Evolutionary conservation across 2,113 vertebrate genomes (phyloP).

Genomic region (Falco punctatus): DNA sequence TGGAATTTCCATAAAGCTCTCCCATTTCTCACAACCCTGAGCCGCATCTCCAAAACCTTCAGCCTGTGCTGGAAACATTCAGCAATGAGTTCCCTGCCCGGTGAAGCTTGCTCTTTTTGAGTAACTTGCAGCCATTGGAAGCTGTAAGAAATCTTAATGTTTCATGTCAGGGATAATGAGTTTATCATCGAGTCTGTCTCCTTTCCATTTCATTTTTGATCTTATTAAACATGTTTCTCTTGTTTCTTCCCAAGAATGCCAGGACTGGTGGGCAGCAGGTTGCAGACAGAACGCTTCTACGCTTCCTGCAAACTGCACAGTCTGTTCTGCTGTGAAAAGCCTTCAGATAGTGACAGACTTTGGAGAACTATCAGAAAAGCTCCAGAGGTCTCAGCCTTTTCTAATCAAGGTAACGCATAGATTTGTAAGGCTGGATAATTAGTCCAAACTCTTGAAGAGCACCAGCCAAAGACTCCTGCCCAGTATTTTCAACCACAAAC

Average conservation of each 20-base stretch:
- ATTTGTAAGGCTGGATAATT: background rate
- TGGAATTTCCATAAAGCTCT: background rate
- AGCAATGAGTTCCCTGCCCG: background rate
- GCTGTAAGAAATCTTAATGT: background rate
- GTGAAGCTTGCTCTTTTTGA: background rate
- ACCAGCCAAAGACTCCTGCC: background rate
- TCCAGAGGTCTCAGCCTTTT: conserved; percentile 71
- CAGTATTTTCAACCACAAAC: background rate
- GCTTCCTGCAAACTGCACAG: conserved; percentile 71
- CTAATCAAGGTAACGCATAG: conserved; percentile 75
- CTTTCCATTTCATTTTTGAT: background rate
- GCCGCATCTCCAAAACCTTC: background rate
- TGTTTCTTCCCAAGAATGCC: conserved; percentile 64
- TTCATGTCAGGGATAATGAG: background rate
- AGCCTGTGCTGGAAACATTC: background rate
- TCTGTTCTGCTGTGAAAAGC: conserved; percentile 68
- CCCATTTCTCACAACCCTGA: background rate
- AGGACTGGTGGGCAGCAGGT: conserved; percentile 71
- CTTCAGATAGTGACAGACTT: conserved; percentile 61
- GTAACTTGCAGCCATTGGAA: background rate
- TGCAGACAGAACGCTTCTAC: conserved; percentile 67
- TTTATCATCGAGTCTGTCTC: background rate
- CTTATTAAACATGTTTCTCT: background rate
- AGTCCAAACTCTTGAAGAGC: background rate
- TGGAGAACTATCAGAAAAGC: conserved; percentile 50